These are phyloP conservation scores for Brachyrhaphis roseni DNA, from an alignment of 2,797 vertebrate species.

Conservation along the genomic window DNA sequence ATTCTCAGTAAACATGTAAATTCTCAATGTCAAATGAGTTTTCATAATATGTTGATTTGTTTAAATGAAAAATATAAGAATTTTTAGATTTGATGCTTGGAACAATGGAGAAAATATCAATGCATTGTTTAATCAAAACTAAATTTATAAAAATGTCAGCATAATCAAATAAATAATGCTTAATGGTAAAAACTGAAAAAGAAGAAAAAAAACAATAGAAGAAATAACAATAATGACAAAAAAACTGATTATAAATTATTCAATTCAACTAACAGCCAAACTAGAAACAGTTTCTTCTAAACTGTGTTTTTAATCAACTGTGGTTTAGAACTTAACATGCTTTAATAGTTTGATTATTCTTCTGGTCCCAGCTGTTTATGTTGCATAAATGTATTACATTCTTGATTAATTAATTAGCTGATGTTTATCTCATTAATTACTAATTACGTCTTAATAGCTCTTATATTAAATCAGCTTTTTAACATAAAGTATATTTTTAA, in stretches of 20 bases:
- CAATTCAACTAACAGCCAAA: not conserved
- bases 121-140: not conserved
- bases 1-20: not conserved
- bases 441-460: not conserved
- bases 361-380: not conserved
- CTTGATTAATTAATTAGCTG: not conserved
- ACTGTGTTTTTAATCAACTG: not conserved
- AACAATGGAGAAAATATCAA: not conserved
- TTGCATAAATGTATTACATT: not conserved
- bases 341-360: not conserved
- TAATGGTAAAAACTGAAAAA: not conserved
- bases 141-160: not conserved
- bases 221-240: not conserved
- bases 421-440: not conserved
- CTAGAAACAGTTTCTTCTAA: not conserved
- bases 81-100: not conserved
- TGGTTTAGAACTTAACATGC: not conserved
- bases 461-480: not conserved
- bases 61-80: not conserved
- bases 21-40: not conserved
- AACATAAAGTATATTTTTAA: not conserved
- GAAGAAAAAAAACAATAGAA: not conserved
- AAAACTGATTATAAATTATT: not conserved
- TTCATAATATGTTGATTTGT: not conserved
- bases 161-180: not conserved